phyloP scores from a whole-genome alignment of 2,888 invertebrate genomes.

The Coenonympha arcania region DNA sequence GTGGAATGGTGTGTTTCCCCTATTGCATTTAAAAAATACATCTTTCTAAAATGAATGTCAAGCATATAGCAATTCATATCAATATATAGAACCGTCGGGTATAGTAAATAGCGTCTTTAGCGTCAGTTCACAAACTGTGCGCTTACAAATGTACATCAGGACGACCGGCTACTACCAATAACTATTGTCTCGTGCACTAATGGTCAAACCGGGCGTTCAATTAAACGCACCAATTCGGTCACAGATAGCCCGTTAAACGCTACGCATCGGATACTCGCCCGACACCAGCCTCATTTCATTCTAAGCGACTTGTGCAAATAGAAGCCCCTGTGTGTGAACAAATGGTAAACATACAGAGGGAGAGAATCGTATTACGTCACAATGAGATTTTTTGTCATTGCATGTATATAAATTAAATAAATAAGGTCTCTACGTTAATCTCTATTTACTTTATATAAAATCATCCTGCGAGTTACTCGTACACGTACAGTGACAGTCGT shows the following conservation, averaged over 20 bases:
- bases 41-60: not conserved
- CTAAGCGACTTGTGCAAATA: constrained; percentile 29
- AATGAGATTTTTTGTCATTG: constrained; percentile 5
- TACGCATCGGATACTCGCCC: constrained; percentile 38
- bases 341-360: constrained; percentile 11
- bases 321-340: constrained; percentile 12
- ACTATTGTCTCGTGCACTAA: constrained; percentile 59
- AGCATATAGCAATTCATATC: not conserved
- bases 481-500: no score
- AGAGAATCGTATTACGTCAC: constrained; percentile 9
- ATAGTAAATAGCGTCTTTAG: constrained; percentile 4
- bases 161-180: constrained; percentile 47
- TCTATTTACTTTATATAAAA: not conserved
- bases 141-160: constrained; percentile 31
- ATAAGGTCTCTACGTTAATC: not conserved
- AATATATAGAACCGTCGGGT: not conserved
- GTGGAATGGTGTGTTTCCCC: no score
- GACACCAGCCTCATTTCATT: constrained; percentile 38
- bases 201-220: constrained; percentile 64
- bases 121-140: constrained; percentile 18
- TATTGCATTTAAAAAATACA: no score
- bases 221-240: constrained; percentile 61
- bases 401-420: not conserved
- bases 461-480: not conserved
- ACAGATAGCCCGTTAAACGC: constrained; percentile 48